A percentile compares a stretch with the other conserved stretches of the same genome.
Evolutionary conservation across 2,888 invertebrate genomes (phyloP).

Genomic region (Smittia aterrima): DNA sequence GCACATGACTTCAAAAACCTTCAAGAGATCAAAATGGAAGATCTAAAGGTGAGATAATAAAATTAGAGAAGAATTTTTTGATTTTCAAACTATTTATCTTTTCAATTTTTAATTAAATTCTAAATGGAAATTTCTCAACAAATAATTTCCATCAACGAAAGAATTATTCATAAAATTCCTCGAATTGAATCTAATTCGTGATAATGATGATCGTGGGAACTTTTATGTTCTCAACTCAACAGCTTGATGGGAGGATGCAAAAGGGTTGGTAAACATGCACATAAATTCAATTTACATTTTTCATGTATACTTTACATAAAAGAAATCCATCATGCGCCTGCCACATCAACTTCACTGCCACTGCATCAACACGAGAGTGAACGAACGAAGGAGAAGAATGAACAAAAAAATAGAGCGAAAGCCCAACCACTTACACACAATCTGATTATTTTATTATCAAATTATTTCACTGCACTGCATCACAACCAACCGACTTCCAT

Average conservation of each 20-base stretch:
- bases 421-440: slow-evolving; percentile 3
- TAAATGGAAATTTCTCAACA: no score
- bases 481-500: slow-evolving; percentile 29
- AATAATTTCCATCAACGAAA: no score
- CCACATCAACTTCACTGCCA: background rate
- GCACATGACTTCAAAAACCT: no score
- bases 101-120: no score
- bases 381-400: background rate
- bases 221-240: background rate
- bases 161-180: no score
- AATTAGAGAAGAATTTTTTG: no score
- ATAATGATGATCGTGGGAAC: background rate
- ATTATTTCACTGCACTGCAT: slow-evolving; percentile 27
- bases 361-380: background rate
- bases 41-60: no score
- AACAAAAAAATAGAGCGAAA: background rate
- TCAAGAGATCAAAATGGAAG: no score
- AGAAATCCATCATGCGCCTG: slow-evolving; percentile 23
- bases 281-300: slow-evolving; percentile 21
- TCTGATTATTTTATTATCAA: slow-evolving; percentile 20
- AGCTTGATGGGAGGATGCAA: background rate
- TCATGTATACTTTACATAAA: background rate
- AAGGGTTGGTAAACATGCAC: slow-evolving; percentile 14
- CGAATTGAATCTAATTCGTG: background rate
- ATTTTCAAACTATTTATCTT: no score